A percentile compares a stretch with the other conserved stretches of the same genome.
These are phyloP conservation scores for Hymenochirus boettgeri DNA, from an alignment of 2,113 vertebrate genomes.

Conservation along the genomic window DNA sequence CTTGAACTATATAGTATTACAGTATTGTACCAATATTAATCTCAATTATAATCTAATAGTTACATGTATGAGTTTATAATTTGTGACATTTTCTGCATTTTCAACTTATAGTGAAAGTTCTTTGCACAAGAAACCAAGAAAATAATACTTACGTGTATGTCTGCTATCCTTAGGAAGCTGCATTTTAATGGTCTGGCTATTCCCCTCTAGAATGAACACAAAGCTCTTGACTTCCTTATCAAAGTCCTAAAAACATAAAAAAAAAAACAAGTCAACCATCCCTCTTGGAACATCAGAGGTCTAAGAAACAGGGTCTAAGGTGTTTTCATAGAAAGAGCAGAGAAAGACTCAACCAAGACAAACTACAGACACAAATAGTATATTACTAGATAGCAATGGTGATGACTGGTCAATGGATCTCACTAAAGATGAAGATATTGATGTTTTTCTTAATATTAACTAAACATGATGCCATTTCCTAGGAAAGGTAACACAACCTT, in stretches of 20 bases:
- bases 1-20: not conserved
- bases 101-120: not conserved
- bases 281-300: no score
- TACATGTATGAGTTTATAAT: conserved; percentile 4
- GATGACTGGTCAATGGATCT: no score
- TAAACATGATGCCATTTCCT: no score
- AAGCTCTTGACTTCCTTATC: conserved; percentile 93
- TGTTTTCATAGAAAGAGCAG: no score
- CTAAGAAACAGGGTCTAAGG: no score
- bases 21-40: not conserved
- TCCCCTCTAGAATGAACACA: conserved; percentile 89
- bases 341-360: no score
- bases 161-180: conserved; percentile 82
- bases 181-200: conserved; percentile 88
- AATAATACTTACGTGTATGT: conserved; percentile 76
- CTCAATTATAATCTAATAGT: no score
- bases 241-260: conserved; percentile 70
- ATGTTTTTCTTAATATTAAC: no score
- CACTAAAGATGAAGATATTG: no score
- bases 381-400: no score
- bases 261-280: conserved; percentile 11
- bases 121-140: not conserved
- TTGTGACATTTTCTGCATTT: conserved; percentile 39
- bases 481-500: no score
- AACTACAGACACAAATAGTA: no score